phyloP scores from a whole-genome alignment of 2,888 invertebrate genomes.

The Hybos culiciformis region DNA sequence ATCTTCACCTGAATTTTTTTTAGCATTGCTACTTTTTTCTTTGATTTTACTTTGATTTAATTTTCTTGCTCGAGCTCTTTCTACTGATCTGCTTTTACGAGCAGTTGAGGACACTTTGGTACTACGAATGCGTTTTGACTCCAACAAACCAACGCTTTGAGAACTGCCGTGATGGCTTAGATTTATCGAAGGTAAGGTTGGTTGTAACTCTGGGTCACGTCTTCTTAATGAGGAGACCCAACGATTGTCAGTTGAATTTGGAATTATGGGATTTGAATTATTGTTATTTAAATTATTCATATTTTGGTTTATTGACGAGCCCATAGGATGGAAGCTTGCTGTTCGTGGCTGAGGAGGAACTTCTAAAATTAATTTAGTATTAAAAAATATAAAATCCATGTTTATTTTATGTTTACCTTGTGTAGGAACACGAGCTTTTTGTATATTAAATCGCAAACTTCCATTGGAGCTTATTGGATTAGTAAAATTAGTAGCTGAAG shows the following conservation, averaged over 20 bases:
- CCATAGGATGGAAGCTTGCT: conserved; percentile 15
- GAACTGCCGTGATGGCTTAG: conserved; percentile 31
- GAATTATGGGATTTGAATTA: not conserved
- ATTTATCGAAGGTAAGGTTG: conserved; percentile 49
- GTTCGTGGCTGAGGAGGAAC: conserved; percentile 35
- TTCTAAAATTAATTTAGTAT: conserved; percentile 24
- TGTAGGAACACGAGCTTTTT: conserved; percentile 27
- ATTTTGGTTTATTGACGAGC: conserved; percentile 11
- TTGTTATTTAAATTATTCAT: conserved; percentile 12
- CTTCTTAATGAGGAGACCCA: conserved; percentile 55
- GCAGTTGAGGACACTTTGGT: conserved; percentile 24
- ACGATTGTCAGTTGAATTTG: conserved; percentile 37
- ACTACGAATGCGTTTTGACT: conserved; percentile 22
- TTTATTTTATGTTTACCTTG: conserved; percentile 26
- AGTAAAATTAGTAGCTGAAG: not conserved
- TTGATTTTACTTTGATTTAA: conserved; percentile 1
- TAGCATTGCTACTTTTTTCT: conserved; percentile 19
- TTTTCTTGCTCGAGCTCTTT: conserved; percentile 35
- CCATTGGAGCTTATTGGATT: conserved; percentile 3
- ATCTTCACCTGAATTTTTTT: conserved; percentile 36
- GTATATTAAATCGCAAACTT: conserved; percentile 22
- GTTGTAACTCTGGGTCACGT: conserved; percentile 50
- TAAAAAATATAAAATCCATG: not conserved
- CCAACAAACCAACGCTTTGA: conserved; percentile 35
- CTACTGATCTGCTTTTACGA: conserved; percentile 33